phyloP scores from a whole-genome alignment of 1,140 invertebrate genomes.

The Drosophila cardini region DNA sequence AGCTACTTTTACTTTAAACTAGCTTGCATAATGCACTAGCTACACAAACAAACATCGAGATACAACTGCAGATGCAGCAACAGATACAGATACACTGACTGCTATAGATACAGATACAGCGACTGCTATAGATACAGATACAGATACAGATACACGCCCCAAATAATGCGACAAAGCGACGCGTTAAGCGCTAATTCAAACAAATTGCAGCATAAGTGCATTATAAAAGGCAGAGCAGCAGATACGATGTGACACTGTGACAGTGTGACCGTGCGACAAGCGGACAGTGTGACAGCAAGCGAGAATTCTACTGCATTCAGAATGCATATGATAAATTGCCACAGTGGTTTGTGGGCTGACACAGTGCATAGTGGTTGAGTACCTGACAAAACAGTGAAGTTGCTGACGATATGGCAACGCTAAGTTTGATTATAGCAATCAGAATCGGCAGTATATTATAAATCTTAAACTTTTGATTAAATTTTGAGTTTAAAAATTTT shows the following conservation, averaged over 20 bases:
- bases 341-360: conserved; percentile 15
- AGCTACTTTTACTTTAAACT: conserved; percentile 72
- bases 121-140: conserved; percentile 14
- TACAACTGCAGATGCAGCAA: conserved; percentile 1
- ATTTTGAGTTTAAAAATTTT: too few relatives aligned
- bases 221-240: conserved; percentile 74
- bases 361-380: conserved; percentile 24
- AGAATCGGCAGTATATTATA: too few relatives aligned
- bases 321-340: conserved; percentile 42
- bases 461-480: too few relatives aligned
- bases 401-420: neutral
- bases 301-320: conserved; percentile 3
- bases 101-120: conserved; percentile 8
- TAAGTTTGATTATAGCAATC: too few relatives aligned
- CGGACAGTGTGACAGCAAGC: conserved; percentile 67
- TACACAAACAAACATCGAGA: conserved; percentile 15
- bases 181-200: conserved; percentile 70
- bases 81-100: conserved; percentile 39
- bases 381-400: neutral
- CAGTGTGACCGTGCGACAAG: conserved; percentile 30
- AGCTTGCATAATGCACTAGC: conserved; percentile 43
- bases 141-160: conserved; percentile 57
- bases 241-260: neutral
- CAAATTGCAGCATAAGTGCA: conserved; percentile 79
- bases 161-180: conserved; percentile 53